Conservation (phyloP, 2,113 vertebrate genomes). For the Solenodon paradoxus region DNA sequence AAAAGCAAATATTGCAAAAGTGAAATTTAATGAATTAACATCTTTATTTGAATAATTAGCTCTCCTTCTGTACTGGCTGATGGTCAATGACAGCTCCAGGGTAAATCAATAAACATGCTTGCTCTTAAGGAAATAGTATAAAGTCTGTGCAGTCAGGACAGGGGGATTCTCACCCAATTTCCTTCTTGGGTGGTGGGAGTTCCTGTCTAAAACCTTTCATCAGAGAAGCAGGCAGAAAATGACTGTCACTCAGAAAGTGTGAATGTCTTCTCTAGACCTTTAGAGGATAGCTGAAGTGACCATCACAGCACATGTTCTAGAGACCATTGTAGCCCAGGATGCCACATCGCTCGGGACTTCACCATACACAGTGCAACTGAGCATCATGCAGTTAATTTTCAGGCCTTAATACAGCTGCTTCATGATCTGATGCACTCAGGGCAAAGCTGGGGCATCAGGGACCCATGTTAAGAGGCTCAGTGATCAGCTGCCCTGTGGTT, state of each 20-base stretch:
- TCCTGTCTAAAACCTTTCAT: background rate
- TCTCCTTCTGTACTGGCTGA: background rate
- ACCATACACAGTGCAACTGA: accelerated
- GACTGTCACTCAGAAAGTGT: too few relatives aligned
- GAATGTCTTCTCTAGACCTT: too few relatives aligned
- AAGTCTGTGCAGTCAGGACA: background rate
- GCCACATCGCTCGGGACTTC: too few relatives aligned
- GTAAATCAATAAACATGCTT: background rate
- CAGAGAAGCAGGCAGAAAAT: background rate
- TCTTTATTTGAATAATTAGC: background rate
- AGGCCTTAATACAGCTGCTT: accelerated
- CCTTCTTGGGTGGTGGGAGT: too few relatives aligned
- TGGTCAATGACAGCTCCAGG: background rate
- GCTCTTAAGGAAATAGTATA: background rate
- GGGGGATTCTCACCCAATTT: background rate
- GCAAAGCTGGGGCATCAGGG: accelerated
- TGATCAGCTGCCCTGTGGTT: accelerated
- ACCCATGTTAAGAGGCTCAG: background rate
- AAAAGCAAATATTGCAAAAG: background rate
- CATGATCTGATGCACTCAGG: accelerated
- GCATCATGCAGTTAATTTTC: accelerated
- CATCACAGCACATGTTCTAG: too few relatives aligned
- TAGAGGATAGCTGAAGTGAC: too few relatives aligned
- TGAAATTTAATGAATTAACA: background rate
- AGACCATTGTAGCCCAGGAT: too few relatives aligned